Base-by-base conservation (phyloP, 2,888 invertebrate genomes). In the Prosapia bicincta region DNA sequence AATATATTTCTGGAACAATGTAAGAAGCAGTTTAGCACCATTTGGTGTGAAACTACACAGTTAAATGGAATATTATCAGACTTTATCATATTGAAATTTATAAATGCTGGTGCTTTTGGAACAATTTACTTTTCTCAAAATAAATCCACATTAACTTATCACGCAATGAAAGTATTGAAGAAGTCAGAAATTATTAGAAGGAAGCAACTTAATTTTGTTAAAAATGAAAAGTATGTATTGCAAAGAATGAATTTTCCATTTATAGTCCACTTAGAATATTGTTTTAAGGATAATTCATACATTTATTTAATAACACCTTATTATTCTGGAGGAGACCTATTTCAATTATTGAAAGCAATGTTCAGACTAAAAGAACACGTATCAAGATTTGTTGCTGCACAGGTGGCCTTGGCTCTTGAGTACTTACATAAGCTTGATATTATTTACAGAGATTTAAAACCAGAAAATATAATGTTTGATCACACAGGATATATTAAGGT, bases 341-440 rank as follows among this genome's bases (percentile, higher is more conserved):
- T 96, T 83, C 90, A 90, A 13, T 92, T 93, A 83, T 86, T 95
- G 76, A 88, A 93, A 79, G 88, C 88, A 83, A 87, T 87, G 85
- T 86, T 85, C 25, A 89, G 88, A 81, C 91, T 84, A 84, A 87
- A 87, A 81, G 89, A 89, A 83, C 84, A 86, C 74, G 87, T 77
- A 25, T 69, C 79, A 3, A 78, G 92, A 83, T 98, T 98, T 86
- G 98, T 97, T 86, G 95, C 93, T 0, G 92, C 95, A 70, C 98
- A 98, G 88, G 95, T 98, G n/a, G 89, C 94, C 73, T 85, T 98
- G 79, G 95, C 93, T 0, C 88, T 98, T 81, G 98, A 98, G 86
- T 98, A 98, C 85, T 86, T 98, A 75, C 98, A 98, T 85, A 90
- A 90, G 83, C 90, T 96, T 83, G 92, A 93, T 83, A 86, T 98